These are phyloP conservation scores for Sepiola atlantica DNA, from an alignment of 2,888 invertebrate genomes.

Conservation along the genomic window DNA sequence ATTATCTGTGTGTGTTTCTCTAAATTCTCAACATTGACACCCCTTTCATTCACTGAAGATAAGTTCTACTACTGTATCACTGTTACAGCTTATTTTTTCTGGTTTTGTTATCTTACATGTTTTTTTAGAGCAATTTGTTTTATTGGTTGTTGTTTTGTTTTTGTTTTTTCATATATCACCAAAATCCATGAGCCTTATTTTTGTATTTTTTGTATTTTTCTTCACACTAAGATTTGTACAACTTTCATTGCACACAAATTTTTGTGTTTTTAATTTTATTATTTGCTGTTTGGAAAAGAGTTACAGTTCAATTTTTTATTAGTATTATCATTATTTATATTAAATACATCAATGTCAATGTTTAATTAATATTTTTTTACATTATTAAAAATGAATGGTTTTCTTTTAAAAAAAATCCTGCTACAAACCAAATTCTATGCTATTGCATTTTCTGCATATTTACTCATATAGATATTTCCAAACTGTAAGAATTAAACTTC, in stretches of 20 bases:
- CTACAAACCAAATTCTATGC: too few relatives aligned
- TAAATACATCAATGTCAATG: not conserved
- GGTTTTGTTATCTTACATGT: not conserved
- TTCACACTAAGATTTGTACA: not conserved
- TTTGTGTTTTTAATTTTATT: not conserved
- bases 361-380: not conserved
- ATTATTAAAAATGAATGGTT: too few relatives aligned
- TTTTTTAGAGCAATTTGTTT: not conserved
- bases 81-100: not conserved
- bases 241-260: not conserved
- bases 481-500: not conserved
- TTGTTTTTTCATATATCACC: not conserved
- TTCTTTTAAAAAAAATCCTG: too few relatives aligned
- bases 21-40: not conserved
- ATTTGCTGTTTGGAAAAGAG: not conserved
- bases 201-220: not conserved
- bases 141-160: too few relatives aligned
- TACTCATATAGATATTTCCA: not conserved
- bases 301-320: not conserved
- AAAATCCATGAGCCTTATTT: not conserved
- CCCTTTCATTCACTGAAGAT: not conserved
- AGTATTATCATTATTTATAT: not conserved
- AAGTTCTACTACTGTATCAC: not conserved
- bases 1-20: too few relatives aligned
- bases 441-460: not conserved